Evolutionary conservation across 2,888 invertebrate genomes (phyloP), one percentile per base, ranked within the genome.

Genomic region (Lysandra bellargus): DNA sequence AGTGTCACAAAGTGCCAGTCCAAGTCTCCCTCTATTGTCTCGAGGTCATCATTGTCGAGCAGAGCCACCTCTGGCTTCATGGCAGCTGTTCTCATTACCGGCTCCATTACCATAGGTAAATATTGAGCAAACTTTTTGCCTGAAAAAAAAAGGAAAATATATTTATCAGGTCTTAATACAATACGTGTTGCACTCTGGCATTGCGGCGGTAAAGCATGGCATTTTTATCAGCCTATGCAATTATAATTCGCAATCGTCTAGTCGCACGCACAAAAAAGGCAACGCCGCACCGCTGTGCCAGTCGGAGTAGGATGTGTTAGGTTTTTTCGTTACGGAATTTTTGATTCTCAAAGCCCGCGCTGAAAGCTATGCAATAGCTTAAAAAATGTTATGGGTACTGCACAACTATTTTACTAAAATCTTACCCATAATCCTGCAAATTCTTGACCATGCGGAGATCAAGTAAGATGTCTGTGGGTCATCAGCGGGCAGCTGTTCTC

Each of bases 371-470:
- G 37, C 37, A 37, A 37, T 37, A 37, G 2, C 37, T 37, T 37
- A 37, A 2, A 37, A 23, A 23, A 23, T 23, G 23, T 23, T 23
- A 37, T 37, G 33, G 33, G 33, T 33, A 33, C 33, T 40, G 44
- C 44, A 44, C 9, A 49, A 49, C 12, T 12, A 49, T 9, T 49
- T 49, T 49, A 74, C 9, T 9, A 23, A 73, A 7, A 49, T 53
- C 82, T 83, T 85, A 95, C 95, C 94, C 90, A 99, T 95, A 85
- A 99, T 98, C 92, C 99, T 99, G 94, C 99, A 99, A 92, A 99
- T 99, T 83, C 99, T 96, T 0, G 99, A 99, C 99, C 99, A 99
- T 0, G 99, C 99, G 0, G 99, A 98, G 84, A 99, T 99, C 90
- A 99, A 97, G 92, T 99, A 99, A 14, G 98, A 98, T 40, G 99